Evolutionary conservation across 2,888 invertebrate species (phyloP).

Genomic region (Chirona hameri): DNA sequence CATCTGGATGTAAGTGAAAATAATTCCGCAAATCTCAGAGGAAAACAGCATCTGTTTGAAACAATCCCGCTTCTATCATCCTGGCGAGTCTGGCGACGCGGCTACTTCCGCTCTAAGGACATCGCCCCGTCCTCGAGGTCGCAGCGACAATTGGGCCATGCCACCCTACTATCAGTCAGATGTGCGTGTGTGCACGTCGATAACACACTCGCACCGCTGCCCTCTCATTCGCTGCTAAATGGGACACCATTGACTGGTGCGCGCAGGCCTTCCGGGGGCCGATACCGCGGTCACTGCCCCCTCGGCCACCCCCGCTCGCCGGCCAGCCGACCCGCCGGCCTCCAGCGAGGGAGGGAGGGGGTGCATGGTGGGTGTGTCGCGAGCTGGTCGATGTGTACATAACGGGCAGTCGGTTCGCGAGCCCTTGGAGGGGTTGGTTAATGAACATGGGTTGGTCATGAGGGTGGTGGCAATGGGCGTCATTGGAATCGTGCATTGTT

Average conservation of each 20-base stretch:
- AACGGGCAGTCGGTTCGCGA: background rate
- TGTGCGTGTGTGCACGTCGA: background rate
- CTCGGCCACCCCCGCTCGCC: no score
- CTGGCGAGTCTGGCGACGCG: no score
- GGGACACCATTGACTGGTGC: background rate
- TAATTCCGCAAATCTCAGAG: no score
- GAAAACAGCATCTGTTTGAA: no score
- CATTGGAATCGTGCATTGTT: no score
- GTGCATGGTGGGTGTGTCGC: background rate
- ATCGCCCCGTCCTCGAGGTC: no score
- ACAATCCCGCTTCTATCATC: no score
- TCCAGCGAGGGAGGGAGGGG: background rate
- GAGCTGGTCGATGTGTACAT: background rate
- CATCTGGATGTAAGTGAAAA: no score
- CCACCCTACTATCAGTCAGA: background rate
- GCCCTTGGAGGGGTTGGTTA: no score
- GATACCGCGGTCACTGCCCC: constrained; percentile 3
- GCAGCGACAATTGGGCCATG: background rate
- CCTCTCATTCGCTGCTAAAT: background rate
- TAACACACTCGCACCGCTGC: background rate
- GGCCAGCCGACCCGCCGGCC: background rate
- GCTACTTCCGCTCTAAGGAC: no score
- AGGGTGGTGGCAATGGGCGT: no score
- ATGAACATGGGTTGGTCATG: no score
- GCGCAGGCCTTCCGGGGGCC: background rate